These are phyloP conservation scores for Acleris emargana DNA, from an alignment of 2,888 invertebrate species.

Conservation along the genomic window DNA sequence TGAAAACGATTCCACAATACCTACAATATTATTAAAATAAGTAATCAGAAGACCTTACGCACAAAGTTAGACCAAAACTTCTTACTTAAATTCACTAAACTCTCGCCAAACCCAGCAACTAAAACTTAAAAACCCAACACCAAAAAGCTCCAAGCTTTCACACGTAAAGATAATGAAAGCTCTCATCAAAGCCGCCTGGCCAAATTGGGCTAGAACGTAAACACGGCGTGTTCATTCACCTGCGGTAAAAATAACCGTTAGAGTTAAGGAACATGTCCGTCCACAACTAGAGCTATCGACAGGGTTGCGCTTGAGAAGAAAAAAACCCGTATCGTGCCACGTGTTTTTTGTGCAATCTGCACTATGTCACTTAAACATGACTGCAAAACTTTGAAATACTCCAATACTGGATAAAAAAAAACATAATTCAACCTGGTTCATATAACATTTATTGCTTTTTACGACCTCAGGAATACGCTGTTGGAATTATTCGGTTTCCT, in stretches of 20 bases:
- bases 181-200: conserved; percentile 29
- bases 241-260: conserved; percentile 42
- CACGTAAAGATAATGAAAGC: conserved; percentile 23
- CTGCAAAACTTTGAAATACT: too few species aligned
- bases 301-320: conserved; percentile 12
- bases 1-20: too few species aligned
- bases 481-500: too few species aligned
- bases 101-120: not conserved
- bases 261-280: conserved; percentile 41
- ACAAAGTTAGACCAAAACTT: too few species aligned
- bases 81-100: not conserved
- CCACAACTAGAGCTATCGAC: conserved; percentile 35
- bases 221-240: conserved; percentile 47
- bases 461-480: too few species aligned
- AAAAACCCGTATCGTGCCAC: not conserved
- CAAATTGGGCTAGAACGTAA: conserved; percentile 37
- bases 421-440: too few species aligned
- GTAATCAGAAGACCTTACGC: too few species aligned
- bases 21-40: too few species aligned
- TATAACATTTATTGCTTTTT: too few species aligned
- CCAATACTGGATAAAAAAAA: too few species aligned
- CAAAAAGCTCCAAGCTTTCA: conserved; percentile 9
- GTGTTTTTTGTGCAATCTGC: not conserved
- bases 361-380: too few species aligned
- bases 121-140: not conserved